Conservation (phyloP, 2,113 vertebrate species). For the Mobula hypostoma region DNA sequence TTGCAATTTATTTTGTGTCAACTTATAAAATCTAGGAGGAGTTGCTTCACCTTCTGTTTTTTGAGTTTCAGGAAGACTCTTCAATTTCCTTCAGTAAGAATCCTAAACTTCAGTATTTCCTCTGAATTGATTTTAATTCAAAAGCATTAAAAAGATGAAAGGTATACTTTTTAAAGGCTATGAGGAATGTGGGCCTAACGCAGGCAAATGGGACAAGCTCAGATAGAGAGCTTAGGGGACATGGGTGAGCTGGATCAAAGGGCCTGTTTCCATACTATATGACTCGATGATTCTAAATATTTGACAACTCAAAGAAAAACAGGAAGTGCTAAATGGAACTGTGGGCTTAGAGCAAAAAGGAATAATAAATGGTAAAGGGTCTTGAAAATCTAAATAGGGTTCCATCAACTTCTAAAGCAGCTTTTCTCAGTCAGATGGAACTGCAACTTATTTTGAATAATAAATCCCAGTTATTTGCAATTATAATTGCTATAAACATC, state of each 20-base stretch:
- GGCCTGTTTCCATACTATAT: no score
- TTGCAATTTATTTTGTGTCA: not conserved
- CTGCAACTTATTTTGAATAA: not conserved
- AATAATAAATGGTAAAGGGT: not conserved
- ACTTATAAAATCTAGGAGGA: not conserved
- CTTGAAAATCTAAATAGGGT: not conserved
- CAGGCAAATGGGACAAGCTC: no score
- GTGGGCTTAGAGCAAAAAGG: not conserved
- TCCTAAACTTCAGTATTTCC: not conserved
- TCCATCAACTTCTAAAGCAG: not conserved
- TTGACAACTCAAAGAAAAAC: not conserved
- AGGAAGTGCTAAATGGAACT: not conserved
- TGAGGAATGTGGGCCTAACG: no score
- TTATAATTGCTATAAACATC: not conserved
- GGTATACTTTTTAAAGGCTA: not conserved
- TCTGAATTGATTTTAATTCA: not conserved
- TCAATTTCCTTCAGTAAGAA: not conserved
- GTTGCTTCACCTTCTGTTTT: not conserved
- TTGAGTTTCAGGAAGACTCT: not conserved
- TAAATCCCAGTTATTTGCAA: not conserved
- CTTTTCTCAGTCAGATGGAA: not conserved
- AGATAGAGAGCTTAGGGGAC: no score
- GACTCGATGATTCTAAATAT: not conserved
- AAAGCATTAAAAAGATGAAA: not conserved
- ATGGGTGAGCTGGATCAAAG: no score